A percentile compares a stretch with the other conserved stretches of the same genome.
Evolutionary conservation across 2,797 vertebrate species (phyloP).

Genomic region (Parauchenoglanis ngamensis): DNA sequence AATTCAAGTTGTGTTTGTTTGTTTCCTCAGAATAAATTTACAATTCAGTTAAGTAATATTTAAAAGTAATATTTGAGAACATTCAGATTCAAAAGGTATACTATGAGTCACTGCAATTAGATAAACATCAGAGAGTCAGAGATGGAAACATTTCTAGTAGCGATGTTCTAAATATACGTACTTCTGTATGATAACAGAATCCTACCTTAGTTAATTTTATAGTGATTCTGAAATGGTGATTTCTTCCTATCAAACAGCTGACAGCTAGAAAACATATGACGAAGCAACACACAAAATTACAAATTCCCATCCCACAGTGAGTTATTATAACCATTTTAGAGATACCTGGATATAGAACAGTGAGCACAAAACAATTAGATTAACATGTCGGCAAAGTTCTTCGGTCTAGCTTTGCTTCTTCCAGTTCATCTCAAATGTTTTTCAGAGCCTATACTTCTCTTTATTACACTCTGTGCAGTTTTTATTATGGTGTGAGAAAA

Average conservation of each 20-base stretch:
- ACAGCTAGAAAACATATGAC: slow-evolving; percentile 64
- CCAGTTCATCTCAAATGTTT: slow-evolving; percentile 66
- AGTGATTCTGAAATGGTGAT: slow-evolving; percentile 57
- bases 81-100: slow-evolving; percentile 2
- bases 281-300: slow-evolving; percentile 65
- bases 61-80: background rate
- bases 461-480: slow-evolving; percentile 73
- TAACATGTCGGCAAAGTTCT: slow-evolving; percentile 53
- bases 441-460: slow-evolving; percentile 66
- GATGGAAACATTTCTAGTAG: slow-evolving; percentile 63
- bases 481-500: slow-evolving; percentile 72
- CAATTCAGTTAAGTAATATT: no score
- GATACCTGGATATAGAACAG: slow-evolving; percentile 63
- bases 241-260: slow-evolving; percentile 66
- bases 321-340: slow-evolving; percentile 68
- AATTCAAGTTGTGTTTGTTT: no score
- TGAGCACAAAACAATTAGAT: slow-evolving; percentile 59
- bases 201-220: background rate
- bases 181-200: background rate
- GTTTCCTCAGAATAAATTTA: no score
- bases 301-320: slow-evolving; percentile 64
- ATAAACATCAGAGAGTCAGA: background rate
- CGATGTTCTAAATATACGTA: slow-evolving; percentile 65
- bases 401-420: slow-evolving; percentile 46
- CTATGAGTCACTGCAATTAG: background rate